Conservation (phyloP, 2,888 invertebrate genomes). For the Conchocele bisecta region DNA sequence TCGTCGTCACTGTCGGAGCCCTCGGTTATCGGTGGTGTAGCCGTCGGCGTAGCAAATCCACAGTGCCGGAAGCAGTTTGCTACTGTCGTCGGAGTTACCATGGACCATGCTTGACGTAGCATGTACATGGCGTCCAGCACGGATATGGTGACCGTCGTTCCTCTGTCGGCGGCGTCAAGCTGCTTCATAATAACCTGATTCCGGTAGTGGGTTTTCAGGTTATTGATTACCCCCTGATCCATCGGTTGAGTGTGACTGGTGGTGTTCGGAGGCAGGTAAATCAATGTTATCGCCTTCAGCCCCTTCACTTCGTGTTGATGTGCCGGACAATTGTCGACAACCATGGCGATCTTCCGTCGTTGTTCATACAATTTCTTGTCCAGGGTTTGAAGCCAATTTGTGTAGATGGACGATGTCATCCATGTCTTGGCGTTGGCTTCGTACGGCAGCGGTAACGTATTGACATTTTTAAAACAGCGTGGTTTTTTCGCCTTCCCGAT, state of each 20-base stretch:
- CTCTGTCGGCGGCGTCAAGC: background rate
- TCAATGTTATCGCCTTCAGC: slow-evolving; percentile 40
- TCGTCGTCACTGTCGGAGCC: no score
- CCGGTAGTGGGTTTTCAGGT: slow-evolving; percentile 35
- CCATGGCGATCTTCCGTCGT: slow-evolving; percentile 36
- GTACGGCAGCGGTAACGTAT: slow-evolving; percentile 44
- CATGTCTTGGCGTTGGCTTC: slow-evolving; percentile 57
- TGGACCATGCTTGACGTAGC: slow-evolving; percentile 1
- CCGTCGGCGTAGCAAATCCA: no score
- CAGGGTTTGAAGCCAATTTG: slow-evolving; percentile 51
- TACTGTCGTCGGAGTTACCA: background rate
- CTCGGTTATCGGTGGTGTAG: no score
- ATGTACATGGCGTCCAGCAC: slow-evolving; percentile 7
- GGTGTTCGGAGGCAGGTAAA: slow-evolving; percentile 67
- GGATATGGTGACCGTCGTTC: background rate
- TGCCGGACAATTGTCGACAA: slow-evolving; percentile 63
- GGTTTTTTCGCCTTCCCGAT: slow-evolving; percentile 53
- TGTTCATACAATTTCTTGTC: slow-evolving; percentile 31
- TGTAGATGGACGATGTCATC: slow-evolving; percentile 58
- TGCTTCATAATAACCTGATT: slow-evolving; percentile 6
- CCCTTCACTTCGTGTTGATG: slow-evolving; percentile 50
- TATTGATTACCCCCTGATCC: slow-evolving; percentile 60
- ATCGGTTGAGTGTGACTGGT: slow-evolving; percentile 57
- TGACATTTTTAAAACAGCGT: slow-evolving; percentile 54
- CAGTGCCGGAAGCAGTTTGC: slow-evolving; percentile 6